These are phyloP conservation scores for Labeo catla DNA, from an alignment of 2,113 vertebrate species.

Conservation along the genomic window DNA sequence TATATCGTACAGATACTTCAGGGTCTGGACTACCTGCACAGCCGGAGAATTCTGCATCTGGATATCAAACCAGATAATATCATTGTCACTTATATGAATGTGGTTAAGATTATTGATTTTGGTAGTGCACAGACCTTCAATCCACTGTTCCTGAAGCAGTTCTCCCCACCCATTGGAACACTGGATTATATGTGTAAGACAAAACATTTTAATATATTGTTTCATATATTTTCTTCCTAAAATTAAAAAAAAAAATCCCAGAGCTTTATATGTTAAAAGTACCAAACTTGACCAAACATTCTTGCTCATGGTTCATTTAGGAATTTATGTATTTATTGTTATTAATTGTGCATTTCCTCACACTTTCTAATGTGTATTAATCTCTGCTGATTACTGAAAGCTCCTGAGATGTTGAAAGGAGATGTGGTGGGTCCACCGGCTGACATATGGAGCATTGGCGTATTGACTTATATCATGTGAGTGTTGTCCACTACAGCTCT, in stretches of 20 bases:
- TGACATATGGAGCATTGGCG: constrained; percentile 93
- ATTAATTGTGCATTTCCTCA: constrained; percentile 15
- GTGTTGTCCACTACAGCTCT: constrained; percentile 64
- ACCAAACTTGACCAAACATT: background rate
- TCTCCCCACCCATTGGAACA: constrained; percentile 86
- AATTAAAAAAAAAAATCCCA: too few relatives aligned
- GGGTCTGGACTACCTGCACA: constrained; percentile 92
- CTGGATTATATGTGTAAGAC: constrained; percentile 96
- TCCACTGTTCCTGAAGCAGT: constrained; percentile 88
- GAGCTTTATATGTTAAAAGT: too few relatives aligned
- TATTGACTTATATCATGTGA: constrained; percentile 96
- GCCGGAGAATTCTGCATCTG: constrained; percentile 88
- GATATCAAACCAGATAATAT: constrained; percentile 97
- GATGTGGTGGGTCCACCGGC: constrained; percentile 93
- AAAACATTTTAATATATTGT: background rate
- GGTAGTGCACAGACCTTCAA: constrained; percentile 93
- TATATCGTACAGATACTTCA: constrained; percentile 92
- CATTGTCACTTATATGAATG: constrained; percentile 85
- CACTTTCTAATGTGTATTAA: constrained; percentile 48
- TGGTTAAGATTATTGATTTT: constrained; percentile 96
- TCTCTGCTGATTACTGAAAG: constrained; percentile 67
- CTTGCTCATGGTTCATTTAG: background rate
- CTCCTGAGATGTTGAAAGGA: constrained; percentile 96
- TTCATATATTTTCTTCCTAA: background rate
- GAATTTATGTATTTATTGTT: background rate